A percentile compares a stretch with the other conserved stretches of the same genome.
These are phyloP conservation scores for Slavum lentiscoides DNA, from an alignment of 2,888 invertebrate species.

Conservation along the genomic window DNA sequence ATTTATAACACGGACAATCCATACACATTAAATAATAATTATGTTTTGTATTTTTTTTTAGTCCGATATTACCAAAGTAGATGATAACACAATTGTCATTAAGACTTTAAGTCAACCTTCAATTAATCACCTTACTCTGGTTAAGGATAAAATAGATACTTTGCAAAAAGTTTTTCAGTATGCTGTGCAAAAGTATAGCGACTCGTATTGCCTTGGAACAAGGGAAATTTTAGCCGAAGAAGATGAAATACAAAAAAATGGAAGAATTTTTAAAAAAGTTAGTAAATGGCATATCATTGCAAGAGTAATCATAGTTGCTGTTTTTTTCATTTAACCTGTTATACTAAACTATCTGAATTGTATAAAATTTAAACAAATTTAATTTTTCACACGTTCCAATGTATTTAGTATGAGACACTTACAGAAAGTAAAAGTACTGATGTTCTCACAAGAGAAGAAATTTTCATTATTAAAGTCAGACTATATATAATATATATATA, in stretches of 20 bases:
- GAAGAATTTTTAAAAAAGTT: slow-evolving; percentile 93
- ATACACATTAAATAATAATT: too few relatives aligned
- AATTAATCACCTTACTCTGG: slow-evolving; percentile 72
- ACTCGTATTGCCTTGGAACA: slow-evolving; percentile 83
- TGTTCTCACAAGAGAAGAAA: too few relatives aligned
- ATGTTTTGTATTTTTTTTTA: slow-evolving; percentile 59
- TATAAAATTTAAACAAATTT: too few relatives aligned
- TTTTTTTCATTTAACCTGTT: too few relatives aligned
- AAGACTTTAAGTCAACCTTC: slow-evolving; percentile 73
- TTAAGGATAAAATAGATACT: slow-evolving; percentile 76
- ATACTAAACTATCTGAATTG: too few relatives aligned
- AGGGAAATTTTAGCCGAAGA: slow-evolving; percentile 88
- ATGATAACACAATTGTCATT: slow-evolving; percentile 72
- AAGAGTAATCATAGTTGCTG: too few relatives aligned
- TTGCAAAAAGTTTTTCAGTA: slow-evolving; percentile 82
- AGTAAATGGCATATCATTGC: slow-evolving; percentile 11
- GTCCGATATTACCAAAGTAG: slow-evolving; percentile 72
- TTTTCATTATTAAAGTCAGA: too few relatives aligned
- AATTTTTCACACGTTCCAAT: too few relatives aligned
- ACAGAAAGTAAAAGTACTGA: too few relatives aligned
- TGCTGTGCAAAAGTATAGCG: slow-evolving; percentile 73
- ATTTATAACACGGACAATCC: background rate
- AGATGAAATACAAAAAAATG: slow-evolving; percentile 92
- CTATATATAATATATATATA: too few relatives aligned
- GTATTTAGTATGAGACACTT: too few relatives aligned